These are phyloP conservation scores for Pyrrhia umbra DNA, from an alignment of 2,888 invertebrate species.

Conservation along the genomic window DNA sequence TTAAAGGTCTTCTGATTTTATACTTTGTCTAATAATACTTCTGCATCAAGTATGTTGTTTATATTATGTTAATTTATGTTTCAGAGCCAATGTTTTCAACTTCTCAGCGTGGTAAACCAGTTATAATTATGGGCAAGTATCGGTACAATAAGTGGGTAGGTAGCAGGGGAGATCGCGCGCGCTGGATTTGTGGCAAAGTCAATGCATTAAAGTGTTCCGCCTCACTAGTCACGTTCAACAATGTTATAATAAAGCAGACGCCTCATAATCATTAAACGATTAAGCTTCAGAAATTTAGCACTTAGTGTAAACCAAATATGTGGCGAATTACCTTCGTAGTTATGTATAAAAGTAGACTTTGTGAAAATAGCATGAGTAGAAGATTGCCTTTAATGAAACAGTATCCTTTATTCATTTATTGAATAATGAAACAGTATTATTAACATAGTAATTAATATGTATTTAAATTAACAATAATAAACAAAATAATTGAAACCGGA, in stretches of 20 bases:
- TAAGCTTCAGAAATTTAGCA: too few species aligned
- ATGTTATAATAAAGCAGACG: slow-evolving; percentile 68
- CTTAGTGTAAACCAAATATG: background rate
- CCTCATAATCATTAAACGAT: slow-evolving; percentile 74
- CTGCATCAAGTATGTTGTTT: background rate
- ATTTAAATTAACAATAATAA: too few species aligned
- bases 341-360: too few species aligned
- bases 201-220: slow-evolving; percentile 71
- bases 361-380: too few species aligned
- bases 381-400: too few species aligned
- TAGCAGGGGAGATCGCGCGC: slow-evolving; percentile 67
- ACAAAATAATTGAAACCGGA: too few species aligned
- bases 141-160: slow-evolving; percentile 74
- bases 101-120: slow-evolving; percentile 71
- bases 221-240: slow-evolving; percentile 67
- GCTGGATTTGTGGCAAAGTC: slow-evolving; percentile 77
- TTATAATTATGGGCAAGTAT: slow-evolving; percentile 70
- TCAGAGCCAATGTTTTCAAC: slow-evolving; percentile 49
- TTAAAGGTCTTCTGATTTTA: too few species aligned
- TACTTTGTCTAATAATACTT: too few species aligned
- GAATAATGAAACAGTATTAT: too few species aligned
- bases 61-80: slow-evolving; percentile 8
- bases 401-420: too few species aligned
- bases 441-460: too few species aligned
- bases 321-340: too few species aligned